Evolutionary conservation across 2,113 vertebrate species (phyloP).

Genomic region (Andinoacara biseriatus): DNA sequence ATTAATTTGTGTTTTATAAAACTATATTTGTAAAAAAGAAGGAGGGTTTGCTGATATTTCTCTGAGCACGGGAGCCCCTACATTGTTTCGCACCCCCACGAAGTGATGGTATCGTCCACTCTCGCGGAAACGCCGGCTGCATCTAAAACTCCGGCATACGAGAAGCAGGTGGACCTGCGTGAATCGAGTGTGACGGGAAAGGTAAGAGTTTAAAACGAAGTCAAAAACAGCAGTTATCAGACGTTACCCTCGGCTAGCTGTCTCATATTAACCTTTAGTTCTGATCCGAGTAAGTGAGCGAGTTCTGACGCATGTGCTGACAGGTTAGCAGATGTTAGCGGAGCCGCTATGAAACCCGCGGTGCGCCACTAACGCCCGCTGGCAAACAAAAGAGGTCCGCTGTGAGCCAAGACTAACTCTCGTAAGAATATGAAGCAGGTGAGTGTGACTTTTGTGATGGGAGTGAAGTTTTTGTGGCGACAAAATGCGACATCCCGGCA

Average conservation of each 20-base stretch:
- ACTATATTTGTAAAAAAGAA: not conserved
- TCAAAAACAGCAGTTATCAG: fast-evolving
- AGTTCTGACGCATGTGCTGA: not conserved
- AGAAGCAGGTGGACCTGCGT: conserved; percentile 37
- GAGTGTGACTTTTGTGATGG: not conserved
- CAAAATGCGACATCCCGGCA: no score
- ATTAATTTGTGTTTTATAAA: fast-evolving
- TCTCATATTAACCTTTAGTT: fast-evolving
- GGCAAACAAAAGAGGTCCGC: conserved; percentile 51
- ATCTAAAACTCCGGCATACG: not conserved
- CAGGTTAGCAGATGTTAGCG: conserved; percentile 23
- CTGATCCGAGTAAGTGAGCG: not conserved
- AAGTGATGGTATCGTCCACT: conserved; percentile 29
- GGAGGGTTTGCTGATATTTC: not conserved
- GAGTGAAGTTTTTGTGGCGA: no score
- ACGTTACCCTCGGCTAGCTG: fast-evolving
- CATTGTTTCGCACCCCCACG: not conserved
- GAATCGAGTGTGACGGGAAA: not conserved
- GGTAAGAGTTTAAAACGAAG: conserved; percentile 5
- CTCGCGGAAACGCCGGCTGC: conserved; percentile 56
- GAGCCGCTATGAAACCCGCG: conserved; percentile 1
- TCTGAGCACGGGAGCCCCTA: not conserved
- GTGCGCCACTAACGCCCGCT: conserved; percentile 7
- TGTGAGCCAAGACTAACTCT: not conserved
- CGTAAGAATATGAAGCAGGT: not conserved